Base-by-base conservation (phyloP, 2,797 vertebrate species). In the Alauda arvensis region DNA sequence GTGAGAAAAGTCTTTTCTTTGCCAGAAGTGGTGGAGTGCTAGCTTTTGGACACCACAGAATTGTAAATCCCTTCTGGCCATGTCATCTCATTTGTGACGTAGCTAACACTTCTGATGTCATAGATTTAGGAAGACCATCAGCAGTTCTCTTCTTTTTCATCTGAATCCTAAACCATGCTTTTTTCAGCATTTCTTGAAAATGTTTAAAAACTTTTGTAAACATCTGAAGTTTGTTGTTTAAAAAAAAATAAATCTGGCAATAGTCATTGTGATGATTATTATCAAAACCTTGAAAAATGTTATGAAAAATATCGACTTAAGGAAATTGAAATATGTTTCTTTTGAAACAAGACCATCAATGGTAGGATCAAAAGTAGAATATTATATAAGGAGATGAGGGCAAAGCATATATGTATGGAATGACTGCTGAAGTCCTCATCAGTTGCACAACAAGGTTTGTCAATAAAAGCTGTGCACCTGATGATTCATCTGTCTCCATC, bases 151-250 rank as follows among this genome's bases (percentile, higher is more conserved):
- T 45, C 26, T 49, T 69, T 81, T 43, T 59, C 3, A 45, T 55
- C 49, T 71, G 40, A 66, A 68, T 46, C 18, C 5, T 86, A 52
- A 76, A 33, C 2, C 14, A 17, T 18, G 5, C 3, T 24, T 45
- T 71, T 81, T 45, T 8, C 46, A 60, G 18, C 11, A 52, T 18
- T 60, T 63, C 7, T 60, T 56, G 31, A 42, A 77, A 34, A 6
- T 26, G 4, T 59, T 81, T 43, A 13, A 55, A 83, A 29, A 4
- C 4, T 55, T 62, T n/a, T 69, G 28, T 62, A 55, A 62, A 18
- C 37, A 24, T 2, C 3, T 8, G 13, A 40, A 25, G 3, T 29
- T 6, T 18, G 10, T 24, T 7, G 0, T 10, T 6, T 16, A 10
- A 71, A 57, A 56, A 42, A 42, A 10, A 67, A 42, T 31, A 66